Conservation (phyloP, 2,113 vertebrate genomes). For the Scophthalmus maximus region DNA sequence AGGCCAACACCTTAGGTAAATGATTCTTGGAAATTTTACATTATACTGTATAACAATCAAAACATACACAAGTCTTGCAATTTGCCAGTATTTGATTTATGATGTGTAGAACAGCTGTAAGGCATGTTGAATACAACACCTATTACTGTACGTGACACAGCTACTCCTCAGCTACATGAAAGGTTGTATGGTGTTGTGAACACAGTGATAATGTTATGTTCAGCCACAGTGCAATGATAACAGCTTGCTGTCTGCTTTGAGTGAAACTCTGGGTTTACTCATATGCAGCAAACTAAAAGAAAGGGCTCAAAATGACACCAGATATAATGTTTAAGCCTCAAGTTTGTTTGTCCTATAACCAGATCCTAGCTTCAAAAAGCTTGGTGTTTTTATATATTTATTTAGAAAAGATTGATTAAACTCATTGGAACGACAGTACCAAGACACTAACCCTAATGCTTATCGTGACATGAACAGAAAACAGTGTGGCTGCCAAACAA, state of each 20-base stretch:
- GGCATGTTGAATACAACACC: too few species aligned
- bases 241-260: not conserved
- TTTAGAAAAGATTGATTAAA: not conserved
- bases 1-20: not conserved
- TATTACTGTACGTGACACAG: too few species aligned
- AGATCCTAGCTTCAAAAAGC: not conserved
- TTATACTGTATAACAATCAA: not conserved
- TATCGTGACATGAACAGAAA: too few species aligned
- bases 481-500: too few species aligned
- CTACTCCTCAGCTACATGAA: not conserved
- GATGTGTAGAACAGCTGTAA: too few species aligned
- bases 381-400: not conserved
- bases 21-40: not conserved
- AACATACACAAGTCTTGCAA: not conserved
- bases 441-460: too few species aligned
- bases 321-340: not conserved
- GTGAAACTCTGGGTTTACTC: not conserved
- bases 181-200: not conserved
- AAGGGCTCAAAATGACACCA: not conserved
- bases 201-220: not conserved
- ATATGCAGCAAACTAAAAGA: conserved; percentile 28
- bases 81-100: too few species aligned
- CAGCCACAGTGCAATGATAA: not conserved
- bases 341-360: not conserved
- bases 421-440: too few species aligned